Percentiles rank a stretch among this genome's conserved stretches.
These are phyloP conservation scores for Cirrhinus mrigala DNA, from an alignment of 2,797 vertebrate species.

Conservation along the genomic window DNA sequence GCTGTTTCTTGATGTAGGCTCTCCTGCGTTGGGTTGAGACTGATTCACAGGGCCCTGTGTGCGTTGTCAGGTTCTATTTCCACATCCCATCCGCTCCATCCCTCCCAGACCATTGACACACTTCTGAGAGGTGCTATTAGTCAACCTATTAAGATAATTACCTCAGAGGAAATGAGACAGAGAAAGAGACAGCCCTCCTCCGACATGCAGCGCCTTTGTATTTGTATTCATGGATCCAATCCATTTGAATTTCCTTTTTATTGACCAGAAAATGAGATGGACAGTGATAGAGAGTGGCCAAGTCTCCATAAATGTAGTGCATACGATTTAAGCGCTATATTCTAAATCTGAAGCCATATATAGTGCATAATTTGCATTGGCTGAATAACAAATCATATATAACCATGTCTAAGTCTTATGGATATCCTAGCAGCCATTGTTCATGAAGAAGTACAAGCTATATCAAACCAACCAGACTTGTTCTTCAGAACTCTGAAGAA, in stretches of 20 bases:
- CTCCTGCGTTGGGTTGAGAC: background rate
- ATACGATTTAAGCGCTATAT: background rate
- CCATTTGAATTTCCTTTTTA: background rate
- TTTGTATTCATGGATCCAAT: background rate
- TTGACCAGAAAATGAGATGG: background rate
- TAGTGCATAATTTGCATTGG: background rate
- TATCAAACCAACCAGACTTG: background rate
- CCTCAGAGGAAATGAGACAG: conserved; percentile 29
- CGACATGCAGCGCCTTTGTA: background rate
- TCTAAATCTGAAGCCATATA: background rate
- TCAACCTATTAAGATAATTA: conserved; percentile 60
- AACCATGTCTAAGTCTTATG: background rate
- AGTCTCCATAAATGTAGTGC: background rate
- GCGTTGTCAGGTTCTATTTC: conserved; percentile 40
- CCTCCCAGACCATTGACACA: conserved; percentile 52
- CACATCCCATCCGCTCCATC: conserved; percentile 17
- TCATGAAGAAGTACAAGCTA: background rate
- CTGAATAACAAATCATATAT: background rate
- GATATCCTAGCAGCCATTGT: background rate
- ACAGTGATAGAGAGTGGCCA: background rate
- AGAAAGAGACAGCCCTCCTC: conserved; percentile 24
- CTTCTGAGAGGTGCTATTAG: conserved; percentile 59
- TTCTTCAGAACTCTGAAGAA: conserved; percentile 11
- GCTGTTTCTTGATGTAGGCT: background rate
- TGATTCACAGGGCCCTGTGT: background rate